A percentile compares a stretch with the other conserved stretches of the same genome.
Conservation (phyloP, 2,113 vertebrate species). For the Pardalotus punctatus region DNA sequence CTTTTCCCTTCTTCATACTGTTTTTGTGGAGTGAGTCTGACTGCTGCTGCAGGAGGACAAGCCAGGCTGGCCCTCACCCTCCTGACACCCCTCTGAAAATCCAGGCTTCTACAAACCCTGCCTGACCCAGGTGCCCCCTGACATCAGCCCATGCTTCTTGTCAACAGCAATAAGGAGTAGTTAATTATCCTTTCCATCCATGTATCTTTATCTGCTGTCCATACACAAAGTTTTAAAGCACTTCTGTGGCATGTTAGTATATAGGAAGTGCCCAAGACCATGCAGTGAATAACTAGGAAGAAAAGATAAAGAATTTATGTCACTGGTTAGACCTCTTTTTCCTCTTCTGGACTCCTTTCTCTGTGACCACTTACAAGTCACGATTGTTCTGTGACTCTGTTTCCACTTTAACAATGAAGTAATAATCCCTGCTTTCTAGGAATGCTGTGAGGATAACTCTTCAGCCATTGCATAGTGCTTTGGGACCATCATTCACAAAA, state of each 20-base stretch:
- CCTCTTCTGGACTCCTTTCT: background rate
- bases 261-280: background rate
- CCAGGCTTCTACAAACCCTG: background rate
- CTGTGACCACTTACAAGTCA: background rate
- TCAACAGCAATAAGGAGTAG: background rate
- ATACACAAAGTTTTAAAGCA: background rate
- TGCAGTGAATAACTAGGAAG: background rate
- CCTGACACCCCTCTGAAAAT: background rate
- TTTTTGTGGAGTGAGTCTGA: background rate
- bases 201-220: background rate
- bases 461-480: background rate
- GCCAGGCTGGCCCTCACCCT: rapidly evolving
- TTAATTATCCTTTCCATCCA: background rate
- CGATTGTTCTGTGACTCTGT: background rate
- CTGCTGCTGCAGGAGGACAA: background rate
- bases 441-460: background rate
- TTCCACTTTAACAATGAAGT: background rate
- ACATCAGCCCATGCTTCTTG: background rate
- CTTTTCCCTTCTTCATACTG: background rate
- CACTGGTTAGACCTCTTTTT: background rate
- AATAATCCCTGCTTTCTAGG: background rate
- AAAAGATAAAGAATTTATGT: background rate
- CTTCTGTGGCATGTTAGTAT: background rate
- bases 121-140: background rate
- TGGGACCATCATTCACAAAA: background rate